These are phyloP conservation scores for Leptobrachium ailaonicum DNA, from an alignment of 2,113 vertebrate species.

Conservation along the genomic window DNA sequence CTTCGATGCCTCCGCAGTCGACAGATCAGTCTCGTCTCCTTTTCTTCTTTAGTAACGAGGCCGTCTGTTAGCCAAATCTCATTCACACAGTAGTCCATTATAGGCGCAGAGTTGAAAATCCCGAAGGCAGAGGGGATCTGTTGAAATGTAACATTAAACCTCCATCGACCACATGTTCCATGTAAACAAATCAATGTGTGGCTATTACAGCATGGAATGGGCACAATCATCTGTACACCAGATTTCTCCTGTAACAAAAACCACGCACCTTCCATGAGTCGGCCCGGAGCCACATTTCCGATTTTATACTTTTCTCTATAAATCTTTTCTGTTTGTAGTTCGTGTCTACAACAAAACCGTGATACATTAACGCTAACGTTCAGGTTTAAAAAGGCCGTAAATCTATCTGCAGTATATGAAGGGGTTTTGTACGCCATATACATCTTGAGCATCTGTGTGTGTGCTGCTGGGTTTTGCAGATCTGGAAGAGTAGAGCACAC, in stretches of 20 bases:
- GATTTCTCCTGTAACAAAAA: not conserved
- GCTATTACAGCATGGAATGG: not conserved
- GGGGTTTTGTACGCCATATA: too few relatives aligned
- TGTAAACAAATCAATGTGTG: not conserved
- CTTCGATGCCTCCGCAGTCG: too few relatives aligned
- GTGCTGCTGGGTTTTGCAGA: too few relatives aligned
- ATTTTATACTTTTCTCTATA: conserved; percentile 2
- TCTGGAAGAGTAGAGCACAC: too few relatives aligned
- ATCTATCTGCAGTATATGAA: too few relatives aligned
- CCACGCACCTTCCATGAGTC: not conserved
- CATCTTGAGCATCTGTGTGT: too few relatives aligned
- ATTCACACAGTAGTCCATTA: not conserved
- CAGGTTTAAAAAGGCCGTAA: too few relatives aligned
- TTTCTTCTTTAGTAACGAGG: too few relatives aligned
- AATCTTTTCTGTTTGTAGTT: not conserved
- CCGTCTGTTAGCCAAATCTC: too few relatives aligned
- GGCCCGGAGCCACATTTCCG: not conserved
- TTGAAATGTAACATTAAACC: not conserved
- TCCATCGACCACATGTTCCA: not conserved
- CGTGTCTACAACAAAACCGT: conserved; percentile 4
- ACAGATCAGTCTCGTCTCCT: too few relatives aligned
- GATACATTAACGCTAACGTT: conserved; percentile 8
- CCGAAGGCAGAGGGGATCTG: not conserved
- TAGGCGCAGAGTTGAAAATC: not conserved
- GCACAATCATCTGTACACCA: not conserved